Evolutionary conservation across 2,888 invertebrate genomes (phyloP), one percentile per base, ranked within the genome.

Genomic region (Cistogaster globosa): DNA sequence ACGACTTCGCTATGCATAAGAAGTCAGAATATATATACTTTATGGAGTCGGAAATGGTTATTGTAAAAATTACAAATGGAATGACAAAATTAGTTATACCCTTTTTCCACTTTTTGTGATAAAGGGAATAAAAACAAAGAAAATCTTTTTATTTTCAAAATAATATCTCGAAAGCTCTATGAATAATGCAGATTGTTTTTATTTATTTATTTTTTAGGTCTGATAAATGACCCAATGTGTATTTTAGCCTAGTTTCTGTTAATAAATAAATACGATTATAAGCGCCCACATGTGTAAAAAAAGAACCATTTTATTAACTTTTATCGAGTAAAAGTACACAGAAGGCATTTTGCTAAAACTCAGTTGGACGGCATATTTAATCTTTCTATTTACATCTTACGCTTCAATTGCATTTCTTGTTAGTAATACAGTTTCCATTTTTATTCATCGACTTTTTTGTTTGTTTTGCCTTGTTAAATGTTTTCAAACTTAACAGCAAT

Each of bases 251-350:
- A 14, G n/a, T n/a, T 4, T 51, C 51, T 45, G 14, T 45, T 2
- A 26, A 55, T 57, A 11, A 16, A 51, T 9, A 14, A 36, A 20
- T 18, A 32, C n/a, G n/a, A n/a, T n/a, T n/a, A n/a, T 0, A 16
- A 20, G 12, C 53, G 18, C 12, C 8, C 45, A 16, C 16, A 26
- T 26, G 45, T 65, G 11, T 16, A 18, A 20, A 20, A 4, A 0
- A 55, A 36, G 45, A 36, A 48, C 58, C 58, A 12, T 57, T 57
- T 32, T 71, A 32, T 71, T 57, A 58, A 58, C 48, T 58, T 71
- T 58, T 14, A 18, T 58, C 36, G 16, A 45, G 16, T n/a, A 22
- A 7, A 26, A 32, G 62, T 2, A 14, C 48, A 36, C 26, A 57
- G 1, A 16, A 18, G 38, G 38, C 11, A 51, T 58, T 26, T 7